phyloP scores from a whole-genome alignment of 2,888 invertebrate genomes.

The Phania funesta region DNA sequence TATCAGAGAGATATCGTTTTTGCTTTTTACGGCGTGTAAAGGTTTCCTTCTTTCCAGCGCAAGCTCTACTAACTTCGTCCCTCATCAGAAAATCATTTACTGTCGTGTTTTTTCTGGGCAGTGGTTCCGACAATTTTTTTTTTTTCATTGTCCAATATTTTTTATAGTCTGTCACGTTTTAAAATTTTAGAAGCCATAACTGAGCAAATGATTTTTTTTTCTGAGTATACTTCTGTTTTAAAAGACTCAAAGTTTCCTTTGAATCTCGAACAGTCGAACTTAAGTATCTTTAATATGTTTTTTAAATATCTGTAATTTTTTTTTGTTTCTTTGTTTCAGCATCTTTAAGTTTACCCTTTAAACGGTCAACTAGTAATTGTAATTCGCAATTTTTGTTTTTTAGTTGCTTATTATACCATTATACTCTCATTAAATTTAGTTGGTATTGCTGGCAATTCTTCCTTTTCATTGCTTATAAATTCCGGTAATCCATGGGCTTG shows the following conservation, averaged over 20 bases:
- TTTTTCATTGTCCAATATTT: too few species aligned
- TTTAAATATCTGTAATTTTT: background rate
- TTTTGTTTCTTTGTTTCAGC: too few species aligned
- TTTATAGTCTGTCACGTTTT: conserved; percentile 15
- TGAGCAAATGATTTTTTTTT: conserved; percentile 2
- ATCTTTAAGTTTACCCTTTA: background rate
- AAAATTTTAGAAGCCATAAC: conserved; percentile 14
- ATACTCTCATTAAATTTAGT: conserved; percentile 5
- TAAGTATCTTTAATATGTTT: conserved; percentile 3
- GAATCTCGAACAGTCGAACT: conserved; percentile 18
- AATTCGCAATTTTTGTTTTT: conserved; percentile 1
- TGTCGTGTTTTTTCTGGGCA: conserved; percentile 9
- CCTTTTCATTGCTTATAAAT: conserved; percentile 29
- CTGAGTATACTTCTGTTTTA: conserved; percentile 10
- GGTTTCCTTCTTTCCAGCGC: conserved; percentile 17
- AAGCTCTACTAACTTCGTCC: conserved; percentile 21
- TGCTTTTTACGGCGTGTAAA: conserved; percentile 19
- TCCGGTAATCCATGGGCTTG: conserved; percentile 24
- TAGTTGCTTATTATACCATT: too few species aligned
- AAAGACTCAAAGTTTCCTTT: conserved; percentile 7
- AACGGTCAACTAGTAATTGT: background rate
- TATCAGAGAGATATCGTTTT: conserved; percentile 26
- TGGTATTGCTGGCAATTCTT: conserved; percentile 25
- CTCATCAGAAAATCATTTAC: conserved; percentile 1
- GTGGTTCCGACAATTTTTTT: too few species aligned